These are phyloP conservation scores for Tortricodes alternella DNA, from an alignment of 2,888 invertebrate genomes.

Conservation along the genomic window DNA sequence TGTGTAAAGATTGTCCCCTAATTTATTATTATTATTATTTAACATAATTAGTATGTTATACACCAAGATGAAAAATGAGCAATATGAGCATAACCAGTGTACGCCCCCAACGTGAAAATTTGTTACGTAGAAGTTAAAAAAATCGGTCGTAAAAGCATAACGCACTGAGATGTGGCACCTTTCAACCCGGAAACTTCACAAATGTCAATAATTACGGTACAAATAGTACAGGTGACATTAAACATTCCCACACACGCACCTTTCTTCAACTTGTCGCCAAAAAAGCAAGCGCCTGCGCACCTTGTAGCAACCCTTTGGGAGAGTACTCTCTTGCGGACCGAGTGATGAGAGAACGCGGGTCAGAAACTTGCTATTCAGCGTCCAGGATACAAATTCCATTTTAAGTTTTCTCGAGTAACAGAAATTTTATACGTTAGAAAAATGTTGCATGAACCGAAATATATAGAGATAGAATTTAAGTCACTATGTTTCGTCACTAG, in stretches of 20 bases:
- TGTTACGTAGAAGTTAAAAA: too few relatives aligned
- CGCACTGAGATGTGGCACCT: not conserved
- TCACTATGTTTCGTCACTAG: too few relatives aligned
- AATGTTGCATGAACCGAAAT: too few relatives aligned
- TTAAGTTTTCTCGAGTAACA: too few relatives aligned
- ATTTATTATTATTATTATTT: too few relatives aligned
- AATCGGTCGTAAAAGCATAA: not conserved
- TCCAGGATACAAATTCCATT: too few relatives aligned
- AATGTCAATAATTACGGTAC: conserved; percentile 18
- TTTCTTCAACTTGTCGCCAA: conserved; percentile 64
- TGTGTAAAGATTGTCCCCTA: too few relatives aligned
- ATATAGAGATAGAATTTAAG: too few relatives aligned
- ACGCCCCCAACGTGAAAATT: too few relatives aligned
- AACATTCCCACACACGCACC: conserved; percentile 51
- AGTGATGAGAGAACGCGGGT: conserved; percentile 12
- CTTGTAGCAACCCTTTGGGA: conserved; percentile 45
- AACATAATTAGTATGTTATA: too few relatives aligned
- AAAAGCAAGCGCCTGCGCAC: conserved; percentile 48
- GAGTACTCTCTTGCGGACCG: conserved; percentile 22
- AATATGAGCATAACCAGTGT: too few relatives aligned
- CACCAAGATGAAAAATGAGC: too few relatives aligned
- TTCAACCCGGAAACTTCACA: conserved; percentile 32
- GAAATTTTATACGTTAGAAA: not conserved
- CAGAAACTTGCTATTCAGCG: not conserved
- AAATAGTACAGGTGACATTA: conserved; percentile 23